Percentiles rank a stretch among this genome's conserved stretches.
Evolutionary conservation across 2,888 invertebrate genomes (phyloP).

Genomic region (Plutella xylostella): DNA sequence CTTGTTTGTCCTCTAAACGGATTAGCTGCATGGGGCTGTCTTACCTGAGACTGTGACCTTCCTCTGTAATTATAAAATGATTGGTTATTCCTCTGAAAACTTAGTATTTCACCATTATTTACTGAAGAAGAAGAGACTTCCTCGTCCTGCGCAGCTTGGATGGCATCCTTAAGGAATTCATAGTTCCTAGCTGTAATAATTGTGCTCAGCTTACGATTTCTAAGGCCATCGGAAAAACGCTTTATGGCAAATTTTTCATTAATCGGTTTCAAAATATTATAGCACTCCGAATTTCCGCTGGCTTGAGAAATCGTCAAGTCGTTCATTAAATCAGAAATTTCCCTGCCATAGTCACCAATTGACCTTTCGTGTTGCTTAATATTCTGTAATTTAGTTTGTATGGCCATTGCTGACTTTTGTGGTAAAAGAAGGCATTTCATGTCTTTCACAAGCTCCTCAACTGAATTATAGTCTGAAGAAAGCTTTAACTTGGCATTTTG

Average conservation of each 20-base stretch:
- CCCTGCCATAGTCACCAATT: background rate
- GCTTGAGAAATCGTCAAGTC: slow-evolving; percentile 1
- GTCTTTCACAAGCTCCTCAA: background rate
- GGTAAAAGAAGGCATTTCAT: background rate
- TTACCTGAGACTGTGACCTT: no score
- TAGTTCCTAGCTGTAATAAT: slow-evolving; percentile 8
- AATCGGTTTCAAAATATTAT: background rate
- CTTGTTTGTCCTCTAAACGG: background rate
- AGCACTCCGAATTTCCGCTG: background rate
- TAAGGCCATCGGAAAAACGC: slow-evolving; percentile 4
- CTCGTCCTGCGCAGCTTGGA: background rate
- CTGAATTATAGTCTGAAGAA: background rate
- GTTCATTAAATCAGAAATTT: background rate
- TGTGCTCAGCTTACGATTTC: background rate
- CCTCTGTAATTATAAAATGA: background rate
- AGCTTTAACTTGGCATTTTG: background rate
- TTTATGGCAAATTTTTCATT: background rate
- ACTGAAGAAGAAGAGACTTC: background rate
- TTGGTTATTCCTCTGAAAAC: background rate
- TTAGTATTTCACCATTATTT: background rate
- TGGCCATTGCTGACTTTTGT: background rate
- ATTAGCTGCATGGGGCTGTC: background rate
- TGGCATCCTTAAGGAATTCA: background rate
- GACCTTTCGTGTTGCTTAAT: background rate
- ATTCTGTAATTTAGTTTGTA: background rate